Evolutionary conservation across 2,113 vertebrate species (phyloP), one percentile per base, ranked within the genome.

Genomic region (Bos taurus): DNA sequence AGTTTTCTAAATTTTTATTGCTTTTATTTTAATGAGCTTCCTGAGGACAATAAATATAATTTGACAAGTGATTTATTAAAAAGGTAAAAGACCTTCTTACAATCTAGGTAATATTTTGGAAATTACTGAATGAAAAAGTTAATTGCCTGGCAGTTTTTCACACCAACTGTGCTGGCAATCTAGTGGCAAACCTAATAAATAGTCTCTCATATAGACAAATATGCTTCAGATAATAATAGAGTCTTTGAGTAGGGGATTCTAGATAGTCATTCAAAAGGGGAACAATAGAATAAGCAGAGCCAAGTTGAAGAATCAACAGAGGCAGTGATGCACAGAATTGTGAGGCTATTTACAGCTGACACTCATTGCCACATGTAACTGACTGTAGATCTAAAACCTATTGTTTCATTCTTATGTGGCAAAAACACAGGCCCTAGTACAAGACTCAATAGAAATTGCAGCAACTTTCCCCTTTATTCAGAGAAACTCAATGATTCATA

Each of bases 181-280:
- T 90, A 95, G 50, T 93, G 52, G 74, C 82, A 96, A 94, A 90
- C 93, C 97, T 97, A 96, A 97, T 98, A 97, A 98, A 96, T 91
- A 88, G 36, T 90, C 91, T 92, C 90, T 91, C n/a, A 46, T 77
- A 23, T 7, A 97, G 89, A 97, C 96, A 97, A 95, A 94, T 97
- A 90, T 83, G 87, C 80, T 96, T 96, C 84, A 62, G 87, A 96
- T 96, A 97, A 94, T 95, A 90, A 96, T 92, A 92, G 94, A 95
- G 92, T 96, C 94, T 95, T 93, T 93, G 87, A 98, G 86, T 43
- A 57, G 43, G 56, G 59, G 14, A 56, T 52, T 94, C 80, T 88
- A 92, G 89, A 98, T 56, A 96, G 89, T 95, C 84, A 88, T 88
- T 95, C 1, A n/a, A 77, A 71, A 88, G 43, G 5, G 23, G 62